Conservation (phyloP, 2,888 invertebrate genomes). For the Tipula helvola region DNA sequence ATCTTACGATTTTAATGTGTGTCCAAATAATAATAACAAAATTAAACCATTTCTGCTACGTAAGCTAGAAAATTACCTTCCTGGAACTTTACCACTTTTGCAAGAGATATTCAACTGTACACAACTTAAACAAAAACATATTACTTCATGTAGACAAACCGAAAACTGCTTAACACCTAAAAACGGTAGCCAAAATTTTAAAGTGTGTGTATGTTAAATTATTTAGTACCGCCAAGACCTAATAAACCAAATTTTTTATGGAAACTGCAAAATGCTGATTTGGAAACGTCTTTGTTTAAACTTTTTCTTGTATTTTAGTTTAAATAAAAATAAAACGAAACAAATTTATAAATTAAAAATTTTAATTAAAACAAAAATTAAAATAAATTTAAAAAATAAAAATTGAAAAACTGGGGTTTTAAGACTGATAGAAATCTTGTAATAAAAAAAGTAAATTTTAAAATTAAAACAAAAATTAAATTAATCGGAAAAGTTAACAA, state of each 20-base stretch:
- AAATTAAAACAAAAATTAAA: not conserved
- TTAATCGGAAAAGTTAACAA: conserved; percentile 4
- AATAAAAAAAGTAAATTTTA: not conserved
- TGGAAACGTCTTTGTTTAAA: not conserved
- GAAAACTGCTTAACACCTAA: too few relatives aligned
- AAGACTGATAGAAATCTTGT: not conserved
- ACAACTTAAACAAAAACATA: too few relatives aligned
- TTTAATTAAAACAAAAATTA: not conserved
- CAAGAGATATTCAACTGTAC: too few relatives aligned
- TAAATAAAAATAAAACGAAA: not conserved
- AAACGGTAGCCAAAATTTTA: not conserved
- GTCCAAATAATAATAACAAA: too few relatives aligned
- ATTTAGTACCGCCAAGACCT: not conserved
- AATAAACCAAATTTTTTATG: not conserved
- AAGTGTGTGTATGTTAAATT: not conserved
- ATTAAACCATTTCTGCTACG: too few relatives aligned
- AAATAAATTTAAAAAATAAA: not conserved
- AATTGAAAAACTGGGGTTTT: not conserved
- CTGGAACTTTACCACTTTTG: too few relatives aligned
- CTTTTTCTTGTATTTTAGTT: not conserved
- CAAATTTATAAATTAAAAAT: not conserved
- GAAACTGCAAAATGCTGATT: not conserved
- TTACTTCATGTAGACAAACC: too few relatives aligned
- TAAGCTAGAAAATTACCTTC: too few relatives aligned
- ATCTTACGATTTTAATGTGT: too few relatives aligned